A percentile compares a stretch with the other conserved stretches of the same genome.
Conservation (phyloP, 2,797 vertebrate genomes). For the Peromyscus aztecus region DNA sequence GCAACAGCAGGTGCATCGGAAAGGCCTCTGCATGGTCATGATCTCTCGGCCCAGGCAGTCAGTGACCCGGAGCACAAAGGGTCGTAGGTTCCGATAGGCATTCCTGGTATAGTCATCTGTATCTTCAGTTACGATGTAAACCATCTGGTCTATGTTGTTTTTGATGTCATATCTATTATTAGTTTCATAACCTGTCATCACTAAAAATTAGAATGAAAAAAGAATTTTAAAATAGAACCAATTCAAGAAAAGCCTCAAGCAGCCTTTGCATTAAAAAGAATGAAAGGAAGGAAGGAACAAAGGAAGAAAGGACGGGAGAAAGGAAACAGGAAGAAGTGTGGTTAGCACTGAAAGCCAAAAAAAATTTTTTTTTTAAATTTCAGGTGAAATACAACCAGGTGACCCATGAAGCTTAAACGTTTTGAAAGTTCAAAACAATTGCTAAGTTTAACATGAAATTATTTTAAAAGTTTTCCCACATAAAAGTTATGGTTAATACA, state of each 20-base stretch:
- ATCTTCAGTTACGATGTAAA: slow-evolving; percentile 80
- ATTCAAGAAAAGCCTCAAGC: not conserved
- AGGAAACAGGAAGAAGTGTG: not conserved
- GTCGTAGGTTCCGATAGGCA: slow-evolving; percentile 72
- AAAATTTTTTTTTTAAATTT: not conserved
- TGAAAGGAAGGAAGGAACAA: not conserved
- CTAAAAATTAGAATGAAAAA: slow-evolving; percentile 60
- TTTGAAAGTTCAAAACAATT: not conserved
- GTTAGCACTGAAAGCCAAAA: slow-evolving; percentile 1
- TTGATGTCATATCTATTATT: slow-evolving; percentile 83
- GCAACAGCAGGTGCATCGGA: slow-evolving; percentile 79
- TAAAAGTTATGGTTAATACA: slow-evolving; percentile 1
- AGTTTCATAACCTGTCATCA: slow-evolving; percentile 71
- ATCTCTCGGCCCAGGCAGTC: slow-evolving; percentile 76
- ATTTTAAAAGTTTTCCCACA: not conserved
- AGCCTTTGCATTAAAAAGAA: not conserved
- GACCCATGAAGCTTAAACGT: not conserved
- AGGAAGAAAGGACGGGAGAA: not conserved
- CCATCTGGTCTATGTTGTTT: slow-evolving; percentile 78
- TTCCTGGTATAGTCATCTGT: slow-evolving; percentile 77
- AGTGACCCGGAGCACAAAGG: slow-evolving; percentile 78
- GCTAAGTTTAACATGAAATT: not conserved
- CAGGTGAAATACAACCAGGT: not conserved
- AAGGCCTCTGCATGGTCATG: slow-evolving; percentile 82
- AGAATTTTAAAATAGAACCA: not conserved